Base-by-base conservation (phyloP, 2,888 invertebrate species). In the Lasioglossum figueresi region DNA sequence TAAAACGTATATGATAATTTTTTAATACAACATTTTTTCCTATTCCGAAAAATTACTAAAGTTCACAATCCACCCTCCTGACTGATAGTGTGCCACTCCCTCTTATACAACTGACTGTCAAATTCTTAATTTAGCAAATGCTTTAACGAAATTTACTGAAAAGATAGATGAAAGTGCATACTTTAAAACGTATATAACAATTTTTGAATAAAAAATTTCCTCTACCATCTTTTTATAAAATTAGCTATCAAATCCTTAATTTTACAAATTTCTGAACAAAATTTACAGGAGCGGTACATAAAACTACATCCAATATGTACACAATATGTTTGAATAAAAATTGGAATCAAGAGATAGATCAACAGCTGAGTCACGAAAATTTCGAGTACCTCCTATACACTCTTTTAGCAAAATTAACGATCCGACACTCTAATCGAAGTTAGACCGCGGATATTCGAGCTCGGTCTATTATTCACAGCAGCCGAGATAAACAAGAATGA, bases 21-120 rank as follows among this genome's bases (percentile, higher is more conserved):
- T 16, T 16, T 16, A 5, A 45, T 45, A 23, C 0, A 23, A 23
- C 2, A 8, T 2, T 23, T 8, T 8, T 52, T 2, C 3, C 8
- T 8, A 0, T 0, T 0, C 23, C 5, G 2, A 52, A 52, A 23
- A 52, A 52, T 52, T 2, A 8, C 2, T 0, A 2, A 52, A 23
- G 23, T 6, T 48, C 48, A 48, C 6, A 6, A 19, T 19, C 1
- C 48, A 48, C 6, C 19, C 19, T 6, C 0, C 2, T 2, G 2
- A 12, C 43, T 12, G 12, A 43, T 12, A 43, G 43, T 43, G 12
- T 43, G 12, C 3, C 43, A 37, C 12, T 0, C 3, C 43, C 12
- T 12, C 48, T 48, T 19, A 5, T 48, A 19, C 0, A 48, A 48
- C 0, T 48, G 19, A 5, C 48, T 52, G 19, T 19, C 19, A 48